These are phyloP conservation scores for Cryptocephalus moraei DNA, from an alignment of 2,888 invertebrate genomes.

Conservation along the genomic window DNA sequence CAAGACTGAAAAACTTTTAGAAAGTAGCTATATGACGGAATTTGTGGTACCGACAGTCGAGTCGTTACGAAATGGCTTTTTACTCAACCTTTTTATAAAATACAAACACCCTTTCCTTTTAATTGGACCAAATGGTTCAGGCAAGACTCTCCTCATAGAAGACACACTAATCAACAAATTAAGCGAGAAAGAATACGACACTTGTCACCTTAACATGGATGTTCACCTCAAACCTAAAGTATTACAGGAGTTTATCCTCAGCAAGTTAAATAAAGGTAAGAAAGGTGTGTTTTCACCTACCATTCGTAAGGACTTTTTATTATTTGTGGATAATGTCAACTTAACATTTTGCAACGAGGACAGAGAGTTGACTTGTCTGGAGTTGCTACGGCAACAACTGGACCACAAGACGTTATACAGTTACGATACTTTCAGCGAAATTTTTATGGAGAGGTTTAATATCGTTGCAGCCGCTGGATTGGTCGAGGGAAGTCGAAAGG, in stretches of 20 bases:
- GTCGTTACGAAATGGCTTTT: conserved; percentile 43
- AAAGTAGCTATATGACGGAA: conserved; percentile 36
- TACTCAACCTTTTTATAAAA: conserved; percentile 44
- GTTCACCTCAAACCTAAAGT: conserved; percentile 40
- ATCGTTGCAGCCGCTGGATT: conserved; percentile 48
- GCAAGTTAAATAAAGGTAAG: conserved; percentile 41
- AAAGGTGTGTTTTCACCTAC: conserved; percentile 48
- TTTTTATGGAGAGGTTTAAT: conserved; percentile 44
- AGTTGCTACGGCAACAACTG: conserved; percentile 52
- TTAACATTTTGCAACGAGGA: conserved; percentile 42
- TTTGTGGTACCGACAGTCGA: conserved; percentile 49
- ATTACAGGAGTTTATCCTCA: conserved; percentile 42
- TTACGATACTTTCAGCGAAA: conserved; percentile 41
- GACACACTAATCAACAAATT: conserved; percentile 39
- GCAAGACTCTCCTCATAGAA: conserved; percentile 50
- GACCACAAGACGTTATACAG: conserved; percentile 55
- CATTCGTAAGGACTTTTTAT: conserved; percentile 44
- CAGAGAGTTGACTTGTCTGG: conserved; percentile 46
- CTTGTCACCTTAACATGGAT: conserved; percentile 47
- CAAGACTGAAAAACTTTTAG: conserved; percentile 35
- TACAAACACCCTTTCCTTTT: conserved; percentile 55
- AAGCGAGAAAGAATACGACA: conserved; percentile 40
- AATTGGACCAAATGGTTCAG: conserved; percentile 51
- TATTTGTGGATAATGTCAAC: conserved; percentile 58
- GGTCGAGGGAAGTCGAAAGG: conserved; percentile 38